These are phyloP conservation scores for Brachionus paranguensis DNA, from an alignment of 1,140 invertebrate genomes.

Conservation along the genomic window DNA sequence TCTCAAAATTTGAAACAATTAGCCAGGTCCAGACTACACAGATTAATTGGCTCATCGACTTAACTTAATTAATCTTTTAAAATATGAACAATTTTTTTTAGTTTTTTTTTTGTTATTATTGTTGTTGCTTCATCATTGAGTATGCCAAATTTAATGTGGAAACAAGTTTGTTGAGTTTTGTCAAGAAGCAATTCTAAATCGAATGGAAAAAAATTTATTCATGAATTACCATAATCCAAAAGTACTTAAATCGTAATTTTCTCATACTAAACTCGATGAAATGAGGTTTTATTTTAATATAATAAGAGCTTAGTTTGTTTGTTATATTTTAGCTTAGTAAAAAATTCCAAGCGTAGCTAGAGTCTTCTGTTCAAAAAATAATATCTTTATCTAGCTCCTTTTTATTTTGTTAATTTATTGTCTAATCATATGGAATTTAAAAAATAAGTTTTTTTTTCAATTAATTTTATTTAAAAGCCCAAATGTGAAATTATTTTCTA, in stretches of 20 bases:
- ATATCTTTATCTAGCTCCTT: neutral
- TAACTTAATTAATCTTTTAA: constrained; percentile 11
- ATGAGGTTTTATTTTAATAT: neutral
- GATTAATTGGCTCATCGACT: constrained; percentile 14
- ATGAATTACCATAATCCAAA: neutral
- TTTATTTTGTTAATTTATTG: neutral
- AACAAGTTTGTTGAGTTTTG: neutral
- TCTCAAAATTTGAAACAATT: neutral
- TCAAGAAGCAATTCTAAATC: neutral
- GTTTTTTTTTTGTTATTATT: neutral
- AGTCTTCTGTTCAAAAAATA: no score
- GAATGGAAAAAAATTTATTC: neutral
- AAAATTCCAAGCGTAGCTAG: neutral
- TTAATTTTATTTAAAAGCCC: neutral
- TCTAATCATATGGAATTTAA: no score
- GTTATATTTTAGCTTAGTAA: neutral
- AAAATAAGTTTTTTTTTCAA: neutral
- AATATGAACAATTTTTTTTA: neutral
- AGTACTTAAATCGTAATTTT: neutral
- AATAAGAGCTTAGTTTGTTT: neutral
- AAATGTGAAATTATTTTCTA: no score
- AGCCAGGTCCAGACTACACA: neutral
- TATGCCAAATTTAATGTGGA: neutral
- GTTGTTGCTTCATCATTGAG: neutral
- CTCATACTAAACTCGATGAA: neutral